phyloP scores from a whole-genome alignment of 2,113 vertebrate genomes.

The Hiodon tergisus region DNA sequence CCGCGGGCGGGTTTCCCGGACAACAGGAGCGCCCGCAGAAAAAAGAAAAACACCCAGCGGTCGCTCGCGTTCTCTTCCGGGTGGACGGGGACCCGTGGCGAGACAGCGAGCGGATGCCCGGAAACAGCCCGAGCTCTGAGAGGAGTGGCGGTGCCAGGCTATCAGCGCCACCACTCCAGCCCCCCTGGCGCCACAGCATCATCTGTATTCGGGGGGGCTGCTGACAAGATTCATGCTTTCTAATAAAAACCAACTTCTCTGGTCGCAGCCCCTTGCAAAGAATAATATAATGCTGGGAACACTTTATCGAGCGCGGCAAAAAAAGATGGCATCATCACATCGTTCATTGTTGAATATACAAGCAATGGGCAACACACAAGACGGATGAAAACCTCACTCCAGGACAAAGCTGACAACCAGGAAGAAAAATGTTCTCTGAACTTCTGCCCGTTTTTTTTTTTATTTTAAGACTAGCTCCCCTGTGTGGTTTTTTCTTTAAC shows the following conservation, averaged over 20 bases:
- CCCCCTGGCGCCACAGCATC: conserved; percentile 30
- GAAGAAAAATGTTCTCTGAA: conserved; percentile 43
- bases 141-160: conserved; percentile 43
- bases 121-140: conserved; percentile 50
- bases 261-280: conserved; percentile 37
- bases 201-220: conserved; percentile 47
- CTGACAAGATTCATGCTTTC: conserved; percentile 55
- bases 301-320: conserved; percentile 50
- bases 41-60: too few relatives aligned
- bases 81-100: too few relatives aligned
- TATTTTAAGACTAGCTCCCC: too few relatives aligned
- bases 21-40: too few relatives aligned
- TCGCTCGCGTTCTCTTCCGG: too few relatives aligned
- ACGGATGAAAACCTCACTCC: conserved; percentile 31
- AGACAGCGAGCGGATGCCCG: conserved; percentile 21
- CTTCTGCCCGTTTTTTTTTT: conserved; percentile 36
- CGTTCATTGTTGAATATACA: conserved; percentile 44
- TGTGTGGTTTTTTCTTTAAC: conserved; percentile 29
- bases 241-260: conserved; percentile 54
- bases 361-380: conserved; percentile 38
- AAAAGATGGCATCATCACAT: conserved; percentile 35
- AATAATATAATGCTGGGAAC: conserved; percentile 51
- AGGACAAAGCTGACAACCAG: conserved; percentile 38
- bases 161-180: conserved; percentile 44
- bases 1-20: too few relatives aligned